Evolutionary conservation across 1,140 invertebrate species (phyloP).

Genomic region (Oedothorax gibbosus): DNA sequence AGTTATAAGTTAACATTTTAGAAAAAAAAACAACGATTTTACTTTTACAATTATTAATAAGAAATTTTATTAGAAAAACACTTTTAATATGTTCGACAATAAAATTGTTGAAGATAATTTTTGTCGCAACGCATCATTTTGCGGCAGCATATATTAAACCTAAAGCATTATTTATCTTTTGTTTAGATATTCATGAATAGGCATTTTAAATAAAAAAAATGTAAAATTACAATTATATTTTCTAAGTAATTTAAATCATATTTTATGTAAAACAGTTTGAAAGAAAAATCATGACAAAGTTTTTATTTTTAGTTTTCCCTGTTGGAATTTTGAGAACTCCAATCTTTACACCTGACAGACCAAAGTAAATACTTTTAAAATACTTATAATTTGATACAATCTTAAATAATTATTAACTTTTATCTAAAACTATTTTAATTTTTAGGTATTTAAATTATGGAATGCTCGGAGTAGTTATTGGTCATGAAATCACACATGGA

Average conservation of each 20-base stretch:
- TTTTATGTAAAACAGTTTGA: background rate
- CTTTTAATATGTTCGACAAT: too few relatives aligned
- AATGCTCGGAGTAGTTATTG: slow-evolving; percentile 73
- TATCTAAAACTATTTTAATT: background rate
- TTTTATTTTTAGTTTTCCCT: slow-evolving; percentile 72
- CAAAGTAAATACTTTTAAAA: slow-evolving; percentile 69
- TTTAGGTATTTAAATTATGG: slow-evolving; percentile 71
- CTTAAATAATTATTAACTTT: background rate
- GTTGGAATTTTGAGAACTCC: slow-evolving; percentile 78
- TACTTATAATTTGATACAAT: background rate
- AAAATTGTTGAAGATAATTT: too few relatives aligned
- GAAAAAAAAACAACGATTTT: too few relatives aligned
- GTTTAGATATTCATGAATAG: background rate
- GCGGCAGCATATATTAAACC: too few relatives aligned
- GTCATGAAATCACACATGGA: slow-evolving; percentile 74
- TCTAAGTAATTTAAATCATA: too few relatives aligned
- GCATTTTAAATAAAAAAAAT: too few relatives aligned
- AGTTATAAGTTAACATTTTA: slow-evolving; percentile 64
- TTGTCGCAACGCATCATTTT: too few relatives aligned
- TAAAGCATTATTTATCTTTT: background rate
- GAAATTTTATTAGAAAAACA: too few relatives aligned
- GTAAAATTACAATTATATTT: background rate
- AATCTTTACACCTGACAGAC: slow-evolving; percentile 73
- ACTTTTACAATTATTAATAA: too few relatives aligned
- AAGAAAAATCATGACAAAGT: slow-evolving; percentile 12